Evolutionary conservation across 2,888 invertebrate species (phyloP).

Genomic region (Oxytorus armatus): DNA sequence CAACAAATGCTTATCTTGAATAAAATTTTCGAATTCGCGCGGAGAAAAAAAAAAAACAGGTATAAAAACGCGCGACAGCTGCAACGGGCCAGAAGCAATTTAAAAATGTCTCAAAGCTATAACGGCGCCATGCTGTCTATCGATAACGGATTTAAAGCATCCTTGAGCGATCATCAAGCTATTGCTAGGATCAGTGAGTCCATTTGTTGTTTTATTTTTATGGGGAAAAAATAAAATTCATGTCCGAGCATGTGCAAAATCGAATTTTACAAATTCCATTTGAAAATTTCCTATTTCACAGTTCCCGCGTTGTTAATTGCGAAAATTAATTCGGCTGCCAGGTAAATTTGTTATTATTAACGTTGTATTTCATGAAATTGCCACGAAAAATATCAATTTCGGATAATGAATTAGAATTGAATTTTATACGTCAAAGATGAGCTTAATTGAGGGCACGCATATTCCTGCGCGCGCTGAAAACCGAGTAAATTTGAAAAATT

Average conservation of each 20-base stretch:
- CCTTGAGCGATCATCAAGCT: constrained; percentile 67
- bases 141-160: constrained; percentile 73
- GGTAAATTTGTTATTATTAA: too few relatives aligned
- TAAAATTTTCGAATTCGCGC: constrained; percentile 19
- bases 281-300: too few relatives aligned
- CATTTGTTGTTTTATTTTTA: background rate
- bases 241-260: background rate
- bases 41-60: constrained; percentile 19
- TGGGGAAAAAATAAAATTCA: background rate
- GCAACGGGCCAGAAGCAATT: constrained; percentile 39
- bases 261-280: background rate
- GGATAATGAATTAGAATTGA: too few relatives aligned
- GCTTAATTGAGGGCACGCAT: too few relatives aligned
- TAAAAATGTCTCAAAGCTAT: constrained; percentile 41
- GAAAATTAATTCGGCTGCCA: too few relatives aligned
- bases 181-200: constrained; percentile 72
- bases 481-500: too few relatives aligned
- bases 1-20: constrained; percentile 57
- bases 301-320: too few relatives aligned
- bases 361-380: too few relatives aligned
- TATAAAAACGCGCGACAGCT: constrained; percentile 46
- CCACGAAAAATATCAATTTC: too few relatives aligned
- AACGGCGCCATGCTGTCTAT: constrained; percentile 67
- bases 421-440: too few relatives aligned
- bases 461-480: too few relatives aligned